Conservation (phyloP, 2,797 vertebrate genomes). For the Poecilia gillii region DNA sequence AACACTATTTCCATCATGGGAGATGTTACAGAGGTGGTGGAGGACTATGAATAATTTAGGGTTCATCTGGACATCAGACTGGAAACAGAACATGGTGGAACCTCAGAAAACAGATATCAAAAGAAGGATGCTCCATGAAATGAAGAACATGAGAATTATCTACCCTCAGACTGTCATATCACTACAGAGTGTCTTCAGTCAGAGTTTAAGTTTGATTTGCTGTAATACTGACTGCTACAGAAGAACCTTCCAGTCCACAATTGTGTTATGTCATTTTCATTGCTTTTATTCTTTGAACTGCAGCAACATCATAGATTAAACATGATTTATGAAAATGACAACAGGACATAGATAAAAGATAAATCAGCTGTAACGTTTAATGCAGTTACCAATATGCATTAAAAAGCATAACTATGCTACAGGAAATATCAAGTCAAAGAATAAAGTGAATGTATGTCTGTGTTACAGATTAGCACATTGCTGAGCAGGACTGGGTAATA, state of each 20-base stretch:
- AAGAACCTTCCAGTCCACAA: background rate
- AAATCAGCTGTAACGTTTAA: slow-evolving; percentile 12
- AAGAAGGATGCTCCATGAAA: background rate
- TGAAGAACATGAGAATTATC: background rate
- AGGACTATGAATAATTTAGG: background rate
- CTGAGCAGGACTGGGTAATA: background rate
- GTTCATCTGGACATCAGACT: background rate
- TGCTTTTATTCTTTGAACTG: background rate
- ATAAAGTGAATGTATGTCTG: slow-evolving; percentile 2
- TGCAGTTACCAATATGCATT: slow-evolving; percentile 18
- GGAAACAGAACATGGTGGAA: background rate
- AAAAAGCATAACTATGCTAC: background rate
- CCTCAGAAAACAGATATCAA: background rate
- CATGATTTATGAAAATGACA: background rate
- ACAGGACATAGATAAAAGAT: background rate
- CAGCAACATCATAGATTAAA: background rate
- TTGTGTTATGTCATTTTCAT: background rate
- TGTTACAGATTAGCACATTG: background rate
- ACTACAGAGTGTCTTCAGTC: background rate
- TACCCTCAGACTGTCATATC: background rate
- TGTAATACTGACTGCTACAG: background rate
- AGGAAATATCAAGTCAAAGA: slow-evolving; percentile 35
- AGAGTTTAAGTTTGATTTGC: background rate
- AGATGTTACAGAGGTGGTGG: background rate
- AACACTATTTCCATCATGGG: background rate